Evolutionary conservation across 2,113 vertebrate species (phyloP).

Genomic region (Rhea pennata): DNA sequence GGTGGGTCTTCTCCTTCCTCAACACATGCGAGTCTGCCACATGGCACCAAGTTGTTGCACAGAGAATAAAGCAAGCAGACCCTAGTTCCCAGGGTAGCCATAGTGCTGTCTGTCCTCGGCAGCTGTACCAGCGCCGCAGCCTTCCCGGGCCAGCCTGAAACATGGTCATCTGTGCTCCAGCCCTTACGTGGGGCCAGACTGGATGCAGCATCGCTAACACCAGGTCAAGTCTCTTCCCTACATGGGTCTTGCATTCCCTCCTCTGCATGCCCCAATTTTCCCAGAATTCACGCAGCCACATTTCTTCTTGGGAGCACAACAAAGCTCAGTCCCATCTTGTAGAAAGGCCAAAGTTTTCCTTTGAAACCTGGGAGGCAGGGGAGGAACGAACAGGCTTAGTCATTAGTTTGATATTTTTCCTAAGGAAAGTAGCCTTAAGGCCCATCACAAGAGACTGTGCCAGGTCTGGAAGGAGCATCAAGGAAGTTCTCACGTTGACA

Average conservation of each 20-base stretch:
- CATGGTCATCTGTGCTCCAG: background rate
- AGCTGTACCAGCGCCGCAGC: background rate
- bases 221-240: rapidly evolving
- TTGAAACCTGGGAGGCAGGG: no score
- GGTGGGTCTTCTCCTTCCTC: background rate
- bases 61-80: background rate
- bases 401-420: background rate
- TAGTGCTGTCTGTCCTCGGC: background rate
- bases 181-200: rapidly evolving
- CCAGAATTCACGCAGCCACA: background rate
- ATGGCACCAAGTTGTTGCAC: background rate
- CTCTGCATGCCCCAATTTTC: background rate
- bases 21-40: rapidly evolving
- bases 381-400: background rate
- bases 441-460: background rate
- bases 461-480: background rate
- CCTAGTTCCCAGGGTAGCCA: no score
- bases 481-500: background rate
- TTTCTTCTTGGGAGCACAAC: background rate
- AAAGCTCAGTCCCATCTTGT: background rate
- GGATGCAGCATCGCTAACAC: rapidly evolving
- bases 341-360: background rate
- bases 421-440: background rate
- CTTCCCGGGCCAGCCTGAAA: background rate
- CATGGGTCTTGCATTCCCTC: background rate